Percentiles rank a stretch among this genome's conserved stretches.
Conservation (phyloP, 2,888 invertebrate genomes). For the Octonoba sinensis region DNA sequence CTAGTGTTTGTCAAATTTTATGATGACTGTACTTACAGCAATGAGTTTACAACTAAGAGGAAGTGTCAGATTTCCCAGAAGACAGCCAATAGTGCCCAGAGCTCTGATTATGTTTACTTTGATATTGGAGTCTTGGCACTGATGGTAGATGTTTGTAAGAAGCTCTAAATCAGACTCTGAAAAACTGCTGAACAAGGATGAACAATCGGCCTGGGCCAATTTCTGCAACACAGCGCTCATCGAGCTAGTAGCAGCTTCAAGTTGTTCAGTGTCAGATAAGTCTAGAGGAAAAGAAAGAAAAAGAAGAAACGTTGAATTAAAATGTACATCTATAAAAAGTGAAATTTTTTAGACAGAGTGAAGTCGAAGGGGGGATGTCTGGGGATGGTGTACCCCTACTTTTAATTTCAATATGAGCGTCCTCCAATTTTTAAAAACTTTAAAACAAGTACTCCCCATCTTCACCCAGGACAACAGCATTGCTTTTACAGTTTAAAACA, state of each 20-base stretch:
- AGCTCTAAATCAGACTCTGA: slow-evolving; percentile 69
- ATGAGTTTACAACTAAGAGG: slow-evolving; percentile 27
- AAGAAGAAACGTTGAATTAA: not conserved
- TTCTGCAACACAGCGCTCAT: slow-evolving; percentile 82
- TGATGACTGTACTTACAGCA: slow-evolving; percentile 25
- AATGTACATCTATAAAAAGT: not conserved
- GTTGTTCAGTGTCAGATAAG: slow-evolving; percentile 70
- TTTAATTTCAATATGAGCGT: no score
- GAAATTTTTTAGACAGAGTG: no score
- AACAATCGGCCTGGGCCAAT: slow-evolving; percentile 74
- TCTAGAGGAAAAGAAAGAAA: slow-evolving; percentile 60
- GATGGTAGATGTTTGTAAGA: slow-evolving; percentile 68
- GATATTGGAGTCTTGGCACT: slow-evolving; percentile 67
- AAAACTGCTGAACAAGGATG: slow-evolving; percentile 68
- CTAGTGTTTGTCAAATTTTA: not conserved
- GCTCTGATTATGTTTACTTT: slow-evolving; percentile 68
- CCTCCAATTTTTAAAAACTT: no score
- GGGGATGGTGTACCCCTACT: no score
- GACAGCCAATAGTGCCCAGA: slow-evolving; percentile 67
- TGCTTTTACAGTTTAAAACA: no score
- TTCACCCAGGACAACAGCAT: no score
- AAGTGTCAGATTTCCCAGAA: slow-evolving; percentile 39
- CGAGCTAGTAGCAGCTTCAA: slow-evolving; percentile 81
- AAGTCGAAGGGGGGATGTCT: no score
- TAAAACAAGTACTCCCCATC: no score